Base-by-base conservation (phyloP, 2,797 vertebrate genomes). In the Petrocephalus schoutedeni region DNA sequence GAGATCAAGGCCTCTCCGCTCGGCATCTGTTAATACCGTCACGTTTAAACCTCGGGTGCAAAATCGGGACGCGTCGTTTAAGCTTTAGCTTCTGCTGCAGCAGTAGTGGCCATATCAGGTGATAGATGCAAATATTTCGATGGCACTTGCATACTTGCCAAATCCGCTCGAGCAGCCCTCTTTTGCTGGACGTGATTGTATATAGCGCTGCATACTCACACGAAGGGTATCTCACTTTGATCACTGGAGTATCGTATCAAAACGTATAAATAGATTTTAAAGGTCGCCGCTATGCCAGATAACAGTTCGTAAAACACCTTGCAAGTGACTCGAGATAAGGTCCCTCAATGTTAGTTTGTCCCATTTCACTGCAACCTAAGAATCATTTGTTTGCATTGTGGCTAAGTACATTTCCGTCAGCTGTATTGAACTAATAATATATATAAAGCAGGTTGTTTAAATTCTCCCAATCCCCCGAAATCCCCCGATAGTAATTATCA, bases 1-100 rank as follows among this genome's bases (percentile, higher is more conserved):
- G 53, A 89, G 49, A 53, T 53, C 32, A 49, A 90, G 86, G 86
- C 86, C 88, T 85, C 64, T 4, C 10, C 21, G 53, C 54, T 86
- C 28, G 14, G 49, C 21, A 21, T 49, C n/a, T 49, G 41, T 49
- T 80, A 45, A 49, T 45, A 80, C 8, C 74, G 41, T 49, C 19
- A 21, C 41, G 74, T 49, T 45, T 80, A 80, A 80, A 77, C 36
- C 19, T 41, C 14, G 45, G 71, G 19, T 41, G 41, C 32, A 77
- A 19, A 32, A 84, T 23, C n/a, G 21, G 21, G 21, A 23, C 21
- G 45, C 45, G 21, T 54, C 21, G 45, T 54, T 84, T 28, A 23
- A 23, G 49, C 54, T 84, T 83, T 83, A 53, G 21, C n/a, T 84
- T 21, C 49, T 56, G 51, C 21, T 32, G 14, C 21, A 23, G 51